These are phyloP conservation scores for Brenthis ino DNA, from an alignment of 2,888 invertebrate species.

Conservation along the genomic window DNA sequence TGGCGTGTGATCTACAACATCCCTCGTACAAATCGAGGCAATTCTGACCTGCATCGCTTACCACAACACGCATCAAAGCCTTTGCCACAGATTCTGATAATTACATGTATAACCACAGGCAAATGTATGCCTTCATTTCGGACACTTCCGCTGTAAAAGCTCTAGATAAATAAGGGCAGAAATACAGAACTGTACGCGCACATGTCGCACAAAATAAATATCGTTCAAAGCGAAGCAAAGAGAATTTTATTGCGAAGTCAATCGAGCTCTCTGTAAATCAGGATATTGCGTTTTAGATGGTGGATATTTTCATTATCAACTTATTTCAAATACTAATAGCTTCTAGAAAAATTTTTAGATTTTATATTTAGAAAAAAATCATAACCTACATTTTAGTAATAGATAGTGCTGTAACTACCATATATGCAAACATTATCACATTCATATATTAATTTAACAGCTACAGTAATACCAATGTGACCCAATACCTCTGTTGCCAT, in stretches of 20 bases:
- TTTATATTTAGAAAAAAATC: too few species aligned
- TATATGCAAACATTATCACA: not conserved
- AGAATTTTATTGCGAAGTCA: conserved; percentile 13
- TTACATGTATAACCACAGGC: conserved; percentile 55
- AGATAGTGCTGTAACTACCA: too few species aligned
- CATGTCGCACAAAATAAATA: conserved; percentile 11
- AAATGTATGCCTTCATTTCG: conserved; percentile 51
- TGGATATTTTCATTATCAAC: not conserved
- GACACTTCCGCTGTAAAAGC: conserved; percentile 24
- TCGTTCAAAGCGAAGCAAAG: conserved; percentile 10
- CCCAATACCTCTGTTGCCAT: conserved; percentile 14
- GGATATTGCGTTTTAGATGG: conserved; percentile 4
- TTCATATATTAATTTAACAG: not conserved
- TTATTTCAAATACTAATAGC: not conserved
- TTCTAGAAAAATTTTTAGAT: not conserved
- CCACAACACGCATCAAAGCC: conserved; percentile 78
- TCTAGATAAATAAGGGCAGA: conserved; percentile 37
- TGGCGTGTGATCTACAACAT: conserved; percentile 53
- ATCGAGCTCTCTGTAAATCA: conserved; percentile 9
- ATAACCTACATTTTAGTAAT: too few species aligned
- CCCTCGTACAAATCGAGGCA: conserved; percentile 69
- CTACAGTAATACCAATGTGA: conserved; percentile 10
- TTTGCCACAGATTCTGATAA: conserved; percentile 61
- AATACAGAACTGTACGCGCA: conserved; percentile 7
- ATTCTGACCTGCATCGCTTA: conserved; percentile 72